phyloP scores from a whole-genome alignment of 1,140 invertebrate genomes.

The Vollenhovia emeryi region DNA sequence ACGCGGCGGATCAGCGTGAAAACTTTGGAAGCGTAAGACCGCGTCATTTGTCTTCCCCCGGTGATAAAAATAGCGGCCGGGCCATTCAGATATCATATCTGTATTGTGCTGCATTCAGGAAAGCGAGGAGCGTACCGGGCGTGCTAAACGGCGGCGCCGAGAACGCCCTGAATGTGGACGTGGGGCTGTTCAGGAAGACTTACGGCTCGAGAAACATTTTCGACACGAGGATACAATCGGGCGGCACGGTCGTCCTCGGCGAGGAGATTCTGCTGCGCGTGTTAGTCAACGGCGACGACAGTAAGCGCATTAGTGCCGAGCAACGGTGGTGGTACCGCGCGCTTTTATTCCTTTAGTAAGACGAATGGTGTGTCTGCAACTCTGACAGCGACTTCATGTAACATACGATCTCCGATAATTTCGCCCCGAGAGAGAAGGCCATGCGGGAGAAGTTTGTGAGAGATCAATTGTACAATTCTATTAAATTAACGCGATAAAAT shows the following conservation, averaged over 20 bases:
- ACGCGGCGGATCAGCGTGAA: slow-evolving; percentile 84
- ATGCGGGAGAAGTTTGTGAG: background rate
- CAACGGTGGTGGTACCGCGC: background rate
- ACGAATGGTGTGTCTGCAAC: slow-evolving; percentile 1
- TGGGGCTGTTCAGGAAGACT: slow-evolving; percentile 86
- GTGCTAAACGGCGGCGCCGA: slow-evolving; percentile 87
- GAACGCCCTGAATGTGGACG: slow-evolving; percentile 87
- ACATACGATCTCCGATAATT: background rate
- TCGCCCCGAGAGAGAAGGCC: background rate
- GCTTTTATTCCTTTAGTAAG: slow-evolving; percentile 37
- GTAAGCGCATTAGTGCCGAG: slow-evolving; percentile 79
- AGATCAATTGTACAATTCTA: background rate
- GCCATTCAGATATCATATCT: slow-evolving; percentile 28
- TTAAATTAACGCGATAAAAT: background rate
- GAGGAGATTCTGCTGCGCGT: slow-evolving; percentile 88
- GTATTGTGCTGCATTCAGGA: slow-evolving; percentile 71
- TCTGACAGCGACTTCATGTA: background rate
- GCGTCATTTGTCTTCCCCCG: slow-evolving; percentile 17
- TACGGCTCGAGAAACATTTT: slow-evolving; percentile 84
- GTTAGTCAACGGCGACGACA: slow-evolving; percentile 87
- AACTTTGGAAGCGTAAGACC: slow-evolving; percentile 78
- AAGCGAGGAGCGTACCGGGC: slow-evolving; percentile 81
- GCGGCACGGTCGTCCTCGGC: slow-evolving; percentile 87
- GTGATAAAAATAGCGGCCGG: background rate
- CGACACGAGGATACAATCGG: slow-evolving; percentile 85